Evolutionary conservation across 2,888 invertebrate species (phyloP).

Genomic region (Sialis lutaria): DNA sequence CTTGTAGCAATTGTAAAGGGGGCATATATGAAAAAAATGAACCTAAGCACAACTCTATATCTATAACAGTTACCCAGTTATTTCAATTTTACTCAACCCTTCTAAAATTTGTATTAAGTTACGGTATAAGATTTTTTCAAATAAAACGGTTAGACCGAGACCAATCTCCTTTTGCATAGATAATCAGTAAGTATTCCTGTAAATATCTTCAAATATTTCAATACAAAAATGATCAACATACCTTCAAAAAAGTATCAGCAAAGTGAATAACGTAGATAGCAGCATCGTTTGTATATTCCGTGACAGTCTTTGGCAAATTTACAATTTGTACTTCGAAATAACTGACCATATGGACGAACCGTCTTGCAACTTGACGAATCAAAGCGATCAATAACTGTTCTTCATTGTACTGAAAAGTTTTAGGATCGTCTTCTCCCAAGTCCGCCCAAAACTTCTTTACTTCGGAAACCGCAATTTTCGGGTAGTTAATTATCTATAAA

Average conservation of each 20-base stretch:
- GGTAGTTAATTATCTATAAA: constrained; percentile 57
- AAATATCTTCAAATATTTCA: too few relatives aligned
- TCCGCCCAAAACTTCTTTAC: constrained; percentile 52
- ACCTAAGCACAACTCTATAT: too few relatives aligned
- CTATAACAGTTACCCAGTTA: too few relatives aligned
- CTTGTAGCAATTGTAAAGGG: too few relatives aligned
- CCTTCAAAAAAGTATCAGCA: constrained; percentile 46
- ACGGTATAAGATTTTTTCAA: too few relatives aligned
- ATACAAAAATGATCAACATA: constrained; percentile 16
- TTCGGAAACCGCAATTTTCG: constrained; percentile 53
- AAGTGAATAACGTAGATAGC: too few relatives aligned
- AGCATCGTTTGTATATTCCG: constrained; percentile 1
- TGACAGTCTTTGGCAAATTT: constrained; percentile 33
- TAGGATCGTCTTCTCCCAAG: constrained; percentile 62
- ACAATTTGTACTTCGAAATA: constrained; percentile 39
- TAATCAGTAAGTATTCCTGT: too few relatives aligned
- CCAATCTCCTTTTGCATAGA: too few relatives aligned
- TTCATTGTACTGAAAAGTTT: constrained; percentile 58
- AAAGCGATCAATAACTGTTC: constrained; percentile 62
- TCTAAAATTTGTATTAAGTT: too few relatives aligned
- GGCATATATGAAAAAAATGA: too few relatives aligned
- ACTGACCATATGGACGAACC: constrained; percentile 62
- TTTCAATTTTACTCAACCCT: too few relatives aligned
- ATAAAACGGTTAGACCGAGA: too few relatives aligned
- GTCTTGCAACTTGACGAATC: constrained; percentile 58